Conservation (phyloP, 2,797 vertebrate genomes). For the Anas flavirostris region DNA sequence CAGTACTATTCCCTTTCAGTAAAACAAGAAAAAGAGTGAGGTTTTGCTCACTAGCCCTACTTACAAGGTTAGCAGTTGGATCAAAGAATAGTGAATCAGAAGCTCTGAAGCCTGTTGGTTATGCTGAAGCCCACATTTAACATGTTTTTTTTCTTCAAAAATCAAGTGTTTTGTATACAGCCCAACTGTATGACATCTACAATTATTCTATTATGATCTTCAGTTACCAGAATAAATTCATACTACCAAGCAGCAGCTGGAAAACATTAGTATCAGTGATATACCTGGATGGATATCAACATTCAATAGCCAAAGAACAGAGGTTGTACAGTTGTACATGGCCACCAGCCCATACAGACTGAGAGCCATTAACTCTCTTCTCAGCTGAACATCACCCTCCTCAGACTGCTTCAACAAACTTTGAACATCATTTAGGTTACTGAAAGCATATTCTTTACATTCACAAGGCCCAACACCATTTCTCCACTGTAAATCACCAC, state of each 20-base stretch:
- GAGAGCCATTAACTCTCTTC: background rate
- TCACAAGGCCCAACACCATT: background rate
- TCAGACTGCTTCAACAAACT: background rate
- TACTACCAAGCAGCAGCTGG: conserved; percentile 1
- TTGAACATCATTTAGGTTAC: background rate
- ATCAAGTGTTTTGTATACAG: background rate
- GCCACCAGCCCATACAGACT: background rate
- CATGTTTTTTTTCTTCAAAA: background rate
- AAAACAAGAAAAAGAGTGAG: background rate
- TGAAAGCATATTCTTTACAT: background rate
- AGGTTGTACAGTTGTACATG: background rate
- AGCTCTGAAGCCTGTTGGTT: background rate
- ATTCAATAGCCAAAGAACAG: background rate
- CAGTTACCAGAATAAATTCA: background rate
- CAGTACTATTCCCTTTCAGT: background rate
- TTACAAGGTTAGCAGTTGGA: background rate
- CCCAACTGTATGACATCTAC: background rate
- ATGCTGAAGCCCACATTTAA: background rate
- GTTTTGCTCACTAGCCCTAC: background rate
- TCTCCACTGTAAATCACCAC: background rate
- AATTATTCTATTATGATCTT: background rate
- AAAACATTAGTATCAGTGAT: background rate
- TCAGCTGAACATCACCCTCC: background rate
- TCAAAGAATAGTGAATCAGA: background rate
- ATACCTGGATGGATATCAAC: background rate